A percentile compares a stretch with the other conserved stretches of the same genome.
Evolutionary conservation across 2,888 invertebrate species (phyloP).

Genomic region (Anorthoa munda): DNA sequence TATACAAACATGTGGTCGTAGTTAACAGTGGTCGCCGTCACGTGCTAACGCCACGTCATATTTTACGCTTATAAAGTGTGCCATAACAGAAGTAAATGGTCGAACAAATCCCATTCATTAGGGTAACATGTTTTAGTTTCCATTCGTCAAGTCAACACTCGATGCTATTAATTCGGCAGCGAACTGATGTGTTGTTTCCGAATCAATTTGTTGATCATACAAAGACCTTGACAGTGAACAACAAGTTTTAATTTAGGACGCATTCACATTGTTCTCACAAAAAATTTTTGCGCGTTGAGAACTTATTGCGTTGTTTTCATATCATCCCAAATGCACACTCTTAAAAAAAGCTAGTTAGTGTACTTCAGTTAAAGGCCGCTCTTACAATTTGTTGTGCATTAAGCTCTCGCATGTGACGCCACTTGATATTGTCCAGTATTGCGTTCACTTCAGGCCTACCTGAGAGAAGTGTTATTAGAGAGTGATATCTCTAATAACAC

Average conservation of each 20-base stretch:
- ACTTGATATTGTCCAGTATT: slow-evolving; percentile 11
- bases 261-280: not conserved
- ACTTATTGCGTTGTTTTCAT: not conserved
- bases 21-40: slow-evolving; percentile 17
- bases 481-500: not conserved
- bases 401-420: slow-evolving; percentile 6
- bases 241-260: slow-evolving; percentile 15
- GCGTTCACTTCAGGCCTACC: not conserved
- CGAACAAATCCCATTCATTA: slow-evolving; percentile 42
- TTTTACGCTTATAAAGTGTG: slow-evolving; percentile 34
- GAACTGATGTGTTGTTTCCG: slow-evolving; percentile 39
- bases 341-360: not conserved
- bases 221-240: slow-evolving; percentile 14
- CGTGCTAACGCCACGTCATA: slow-evolving; percentile 37
- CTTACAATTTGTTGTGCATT: slow-evolving; percentile 7
- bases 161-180: slow-evolving; percentile 31
- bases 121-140: slow-evolving; percentile 41
- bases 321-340: not conserved
- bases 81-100: slow-evolving; percentile 32
- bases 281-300: not conserved
- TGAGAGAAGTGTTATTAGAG: too few species aligned
- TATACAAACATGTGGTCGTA: slow-evolving; percentile 17
- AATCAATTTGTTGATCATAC: slow-evolving; percentile 25
- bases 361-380: not conserved
- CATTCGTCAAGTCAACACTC: slow-evolving; percentile 44